These are phyloP conservation scores for Epinephelus lanceolatus DNA, from an alignment of 2,113 vertebrate species.

Conservation along the genomic window DNA sequence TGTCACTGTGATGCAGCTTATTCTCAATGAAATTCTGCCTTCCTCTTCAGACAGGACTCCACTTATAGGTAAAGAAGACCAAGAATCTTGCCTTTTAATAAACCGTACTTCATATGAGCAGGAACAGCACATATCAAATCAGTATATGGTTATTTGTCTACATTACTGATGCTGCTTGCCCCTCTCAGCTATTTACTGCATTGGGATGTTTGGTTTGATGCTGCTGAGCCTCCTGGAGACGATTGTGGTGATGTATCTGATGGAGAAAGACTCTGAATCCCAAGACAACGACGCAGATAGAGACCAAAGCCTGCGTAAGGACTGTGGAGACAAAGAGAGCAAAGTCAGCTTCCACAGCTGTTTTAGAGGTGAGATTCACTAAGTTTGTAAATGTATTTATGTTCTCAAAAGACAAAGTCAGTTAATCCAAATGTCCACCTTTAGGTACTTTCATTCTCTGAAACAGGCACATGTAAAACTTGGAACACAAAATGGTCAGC, in stretches of 20 bases:
- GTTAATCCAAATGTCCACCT: too few species aligned
- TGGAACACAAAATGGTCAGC: too few species aligned
- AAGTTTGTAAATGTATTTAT: neutral
- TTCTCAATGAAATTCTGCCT: constrained; percentile 82
- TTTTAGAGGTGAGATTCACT: constrained; percentile 21
- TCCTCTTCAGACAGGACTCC: constrained; percentile 74
- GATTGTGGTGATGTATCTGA: constrained; percentile 79
- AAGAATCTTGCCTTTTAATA: too few species aligned
- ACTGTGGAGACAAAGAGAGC: neutral
- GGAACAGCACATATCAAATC: too few species aligned
- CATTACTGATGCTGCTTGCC: neutral
- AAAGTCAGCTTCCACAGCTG: neutral
- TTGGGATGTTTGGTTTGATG: constrained; percentile 84
- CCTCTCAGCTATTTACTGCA: constrained; percentile 64
- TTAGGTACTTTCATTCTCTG: too few species aligned
- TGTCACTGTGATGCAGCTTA: constrained; percentile 80
- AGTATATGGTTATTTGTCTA: neutral
- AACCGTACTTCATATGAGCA: neutral
- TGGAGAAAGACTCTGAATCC: constrained; percentile 51
- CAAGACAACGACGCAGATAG: neutral
- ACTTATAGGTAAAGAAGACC: constrained; percentile 73
- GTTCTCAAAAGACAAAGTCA: neutral
- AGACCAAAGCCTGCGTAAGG: neutral
- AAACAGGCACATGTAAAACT: too few species aligned
- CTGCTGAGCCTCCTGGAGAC: constrained; percentile 84